Percentiles rank a stretch among this genome's conserved stretches.
Conservation (phyloP, 2,797 vertebrate species). For the Sebastes flavidus region DNA sequence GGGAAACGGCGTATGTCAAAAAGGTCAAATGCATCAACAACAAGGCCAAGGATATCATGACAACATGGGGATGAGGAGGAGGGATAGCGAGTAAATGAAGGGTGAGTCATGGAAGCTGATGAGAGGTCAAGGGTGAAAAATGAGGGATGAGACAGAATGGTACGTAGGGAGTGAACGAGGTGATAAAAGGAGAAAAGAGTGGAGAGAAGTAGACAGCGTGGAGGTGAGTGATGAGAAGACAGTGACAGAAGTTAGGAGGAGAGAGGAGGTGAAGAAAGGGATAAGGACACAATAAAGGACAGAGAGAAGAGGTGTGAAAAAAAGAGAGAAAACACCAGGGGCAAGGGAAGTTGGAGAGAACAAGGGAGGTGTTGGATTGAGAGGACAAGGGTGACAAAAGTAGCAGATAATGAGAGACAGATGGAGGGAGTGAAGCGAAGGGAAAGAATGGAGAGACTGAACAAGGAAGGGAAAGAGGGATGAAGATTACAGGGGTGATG, state of each 20-base stretch:
- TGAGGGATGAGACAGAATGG: not conserved
- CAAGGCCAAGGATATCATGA: conserved; percentile 3
- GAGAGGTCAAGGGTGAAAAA: not conserved
- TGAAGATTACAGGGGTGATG: conserved; percentile 8
- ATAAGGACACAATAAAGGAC: not conserved
- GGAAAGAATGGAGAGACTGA: not conserved
- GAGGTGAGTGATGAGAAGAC: conserved; percentile 4
- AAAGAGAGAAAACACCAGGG: not conserved
- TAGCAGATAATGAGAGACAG: conserved; percentile 40
- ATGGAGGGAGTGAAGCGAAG: conserved; percentile 12
- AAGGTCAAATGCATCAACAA: not conserved
- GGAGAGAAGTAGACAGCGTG: not conserved
- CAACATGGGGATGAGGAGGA: not conserved
- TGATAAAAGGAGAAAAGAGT: not conserved
- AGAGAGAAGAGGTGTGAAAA: not conserved
- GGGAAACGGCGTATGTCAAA: not conserved
- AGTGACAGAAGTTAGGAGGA: not conserved
- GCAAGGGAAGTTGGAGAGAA: conserved; percentile 18
- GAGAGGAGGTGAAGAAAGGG: not conserved
- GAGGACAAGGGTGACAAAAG: conserved; percentile 33
- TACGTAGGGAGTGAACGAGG: not conserved
- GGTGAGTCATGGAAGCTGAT: not conserved
- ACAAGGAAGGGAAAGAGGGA: not conserved
- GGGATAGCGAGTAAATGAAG: not conserved
- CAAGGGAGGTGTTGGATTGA: conserved; percentile 17